phyloP scores from a whole-genome alignment of 2,797 vertebrate genomes.

The Chelmon rostratus region DNA sequence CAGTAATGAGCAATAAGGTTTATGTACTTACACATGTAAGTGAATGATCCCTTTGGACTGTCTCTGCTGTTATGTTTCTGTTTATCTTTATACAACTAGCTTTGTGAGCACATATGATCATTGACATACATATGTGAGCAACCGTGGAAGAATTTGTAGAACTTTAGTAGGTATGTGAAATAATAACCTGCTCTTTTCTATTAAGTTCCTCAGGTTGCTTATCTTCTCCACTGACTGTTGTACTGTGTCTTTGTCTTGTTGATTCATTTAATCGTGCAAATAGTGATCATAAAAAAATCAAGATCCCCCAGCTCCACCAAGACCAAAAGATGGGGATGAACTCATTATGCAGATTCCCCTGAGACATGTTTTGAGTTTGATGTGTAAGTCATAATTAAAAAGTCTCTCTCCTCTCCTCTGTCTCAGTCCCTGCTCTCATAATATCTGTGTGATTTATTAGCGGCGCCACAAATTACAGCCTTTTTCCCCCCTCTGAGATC shows the following conservation, averaged over 20 bases:
- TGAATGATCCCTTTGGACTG: neutral
- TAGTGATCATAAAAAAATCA: constrained; percentile 44
- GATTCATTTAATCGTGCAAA: constrained; percentile 52
- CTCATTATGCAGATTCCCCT: constrained; percentile 81
- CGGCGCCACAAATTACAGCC: constrained; percentile 62
- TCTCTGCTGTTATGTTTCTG: neutral
- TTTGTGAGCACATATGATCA: neutral
- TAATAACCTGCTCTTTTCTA: neutral
- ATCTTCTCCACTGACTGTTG: neutral
- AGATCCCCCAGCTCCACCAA: constrained; percentile 43
- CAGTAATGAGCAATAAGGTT: neutral
- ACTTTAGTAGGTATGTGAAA: neutral
- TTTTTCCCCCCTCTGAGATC: constrained; percentile 40
- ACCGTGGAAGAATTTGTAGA: neutral
- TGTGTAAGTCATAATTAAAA: constrained; percentile 89
- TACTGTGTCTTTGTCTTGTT: constrained; percentile 34
- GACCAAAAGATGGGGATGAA: constrained; percentile 60
- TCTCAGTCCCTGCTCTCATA: constrained; percentile 74
- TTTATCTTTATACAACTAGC: neutral
- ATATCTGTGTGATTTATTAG: constrained; percentile 83
- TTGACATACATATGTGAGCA: neutral
- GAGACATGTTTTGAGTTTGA: constrained; percentile 80
- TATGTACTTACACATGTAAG: neutral
- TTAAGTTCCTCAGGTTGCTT: constrained; percentile 3
- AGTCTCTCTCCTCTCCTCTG: constrained; percentile 76